Percentiles rank a stretch among this genome's conserved stretches.
Evolutionary conservation across 2,797 vertebrate genomes (phyloP).

Genomic region (Pygocentrus nattereri): DNA sequence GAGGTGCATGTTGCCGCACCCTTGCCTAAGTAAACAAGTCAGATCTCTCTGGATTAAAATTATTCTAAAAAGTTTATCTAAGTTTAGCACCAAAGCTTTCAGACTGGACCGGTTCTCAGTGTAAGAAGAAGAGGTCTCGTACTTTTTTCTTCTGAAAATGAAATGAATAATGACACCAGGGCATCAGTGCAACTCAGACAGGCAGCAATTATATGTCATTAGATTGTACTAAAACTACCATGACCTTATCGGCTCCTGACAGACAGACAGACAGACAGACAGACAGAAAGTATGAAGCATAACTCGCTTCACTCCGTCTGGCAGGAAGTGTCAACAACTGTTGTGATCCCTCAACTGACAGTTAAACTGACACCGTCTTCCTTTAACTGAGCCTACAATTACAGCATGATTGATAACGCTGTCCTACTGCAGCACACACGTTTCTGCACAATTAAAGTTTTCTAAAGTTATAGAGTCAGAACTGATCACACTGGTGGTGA

Average conservation of each 20-base stretch:
- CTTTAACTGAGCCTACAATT: not conserved
- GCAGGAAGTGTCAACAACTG: not conserved
- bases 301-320: not conserved
- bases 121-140: not conserved
- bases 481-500: too few species aligned
- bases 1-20: too few species aligned
- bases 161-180: not conserved
- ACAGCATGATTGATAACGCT: not conserved
- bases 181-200: not conserved
- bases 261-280: not conserved
- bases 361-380: not conserved
- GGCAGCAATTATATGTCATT: not conserved
- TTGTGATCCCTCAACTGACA: slow-evolving; percentile 16
- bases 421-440: too few species aligned
- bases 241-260: not conserved
- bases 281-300: not conserved
- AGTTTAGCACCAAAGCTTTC: too few species aligned
- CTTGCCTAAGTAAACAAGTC: too few species aligned
- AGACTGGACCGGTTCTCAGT: not conserved
- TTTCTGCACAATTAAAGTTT: too few species aligned
- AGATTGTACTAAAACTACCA: not conserved
- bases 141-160: not conserved
- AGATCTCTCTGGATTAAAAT: too few species aligned
- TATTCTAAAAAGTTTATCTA: too few species aligned
- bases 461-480: too few species aligned